These are phyloP conservation scores for Emydoidea blandingii DNA, from an alignment of 2,797 vertebrate species.

Conservation along the genomic window DNA sequence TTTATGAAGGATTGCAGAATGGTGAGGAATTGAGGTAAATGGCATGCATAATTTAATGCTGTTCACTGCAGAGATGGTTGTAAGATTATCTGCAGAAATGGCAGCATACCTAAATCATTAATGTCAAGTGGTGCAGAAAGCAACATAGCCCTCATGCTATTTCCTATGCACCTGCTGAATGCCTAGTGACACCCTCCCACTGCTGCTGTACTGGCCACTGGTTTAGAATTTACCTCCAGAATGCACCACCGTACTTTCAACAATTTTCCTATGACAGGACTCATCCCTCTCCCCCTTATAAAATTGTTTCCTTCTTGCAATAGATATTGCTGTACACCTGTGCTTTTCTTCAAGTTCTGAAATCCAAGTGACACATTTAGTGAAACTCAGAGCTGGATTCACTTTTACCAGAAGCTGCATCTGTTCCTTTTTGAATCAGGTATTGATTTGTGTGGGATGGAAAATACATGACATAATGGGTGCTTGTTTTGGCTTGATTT, in stretches of 20 bases:
- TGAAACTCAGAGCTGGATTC: not conserved
- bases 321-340: not conserved
- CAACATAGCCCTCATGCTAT: not conserved
- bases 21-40: constrained; percentile 46
- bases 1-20: constrained; percentile 19
- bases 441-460: not conserved
- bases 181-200: not conserved
- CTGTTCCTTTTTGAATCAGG: accelerated
- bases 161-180: not conserved
- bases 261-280: accelerated
- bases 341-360: not conserved
- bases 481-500: not conserved
- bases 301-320: not conserved
- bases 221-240: not conserved
- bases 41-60: constrained; percentile 66
- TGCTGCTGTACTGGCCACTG: not conserved
- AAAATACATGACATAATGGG: not conserved
- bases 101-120: constrained; percentile 45
- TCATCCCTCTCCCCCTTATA: accelerated
- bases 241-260: not conserved
- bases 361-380: not conserved
- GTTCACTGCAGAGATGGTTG: constrained; percentile 12
- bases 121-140: not conserved
- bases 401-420: not conserved
- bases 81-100: constrained; percentile 56